Base-by-base conservation (phyloP, 2,888 invertebrate genomes). In the Caenorhabditis zanzibari region DNA sequence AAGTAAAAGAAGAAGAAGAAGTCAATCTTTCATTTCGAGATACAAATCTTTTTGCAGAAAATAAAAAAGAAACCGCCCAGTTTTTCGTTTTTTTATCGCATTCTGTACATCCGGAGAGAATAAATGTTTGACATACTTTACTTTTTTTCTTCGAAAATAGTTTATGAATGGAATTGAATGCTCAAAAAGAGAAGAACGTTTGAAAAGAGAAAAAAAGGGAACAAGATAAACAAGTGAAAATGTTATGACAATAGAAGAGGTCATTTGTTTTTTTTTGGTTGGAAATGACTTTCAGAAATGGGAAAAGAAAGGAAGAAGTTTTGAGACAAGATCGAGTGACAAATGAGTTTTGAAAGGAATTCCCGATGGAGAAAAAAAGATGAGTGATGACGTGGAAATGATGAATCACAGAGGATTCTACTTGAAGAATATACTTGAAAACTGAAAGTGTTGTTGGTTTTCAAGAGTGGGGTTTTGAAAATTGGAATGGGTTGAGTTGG, bases 1-100 rank as follows among this genome's bases (percentile, higher is more conserved):
- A 58, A 52, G 22, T 19, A 38, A 12, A 38, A 12, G 38, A 38
- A 38, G 7, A 24, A 54, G 7, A 54, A 54, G 54, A 22, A 71
- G 71, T 71, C 71, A 58, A 71, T 71, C 41, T 71, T 52, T 71
- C 71, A 71, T 71, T 71, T 58, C 44, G 19, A 71, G 71, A 71
- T 71, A 71, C 58, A 59, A 71, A 71, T 71, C 71, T 71, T 35
- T 41, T 41, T 19, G 26, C 24, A 49, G 22, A 4, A 10, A 49
- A 47, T 19, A 47, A 47, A 47, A 52, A 54, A 12, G 26, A 56
- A 44, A 71, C 71, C 58, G 35, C 58, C 58, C 58, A 52, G 56
- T 54, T 54, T 71, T 69, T n/a, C n/a, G n/a, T 6, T 16, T 35
- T 68, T 56, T 69, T 69, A 26, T 69, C 52, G 22, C 24, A 35